phyloP scores from a whole-genome alignment of 2,797 vertebrate species.

The Falco columbarius region DNA sequence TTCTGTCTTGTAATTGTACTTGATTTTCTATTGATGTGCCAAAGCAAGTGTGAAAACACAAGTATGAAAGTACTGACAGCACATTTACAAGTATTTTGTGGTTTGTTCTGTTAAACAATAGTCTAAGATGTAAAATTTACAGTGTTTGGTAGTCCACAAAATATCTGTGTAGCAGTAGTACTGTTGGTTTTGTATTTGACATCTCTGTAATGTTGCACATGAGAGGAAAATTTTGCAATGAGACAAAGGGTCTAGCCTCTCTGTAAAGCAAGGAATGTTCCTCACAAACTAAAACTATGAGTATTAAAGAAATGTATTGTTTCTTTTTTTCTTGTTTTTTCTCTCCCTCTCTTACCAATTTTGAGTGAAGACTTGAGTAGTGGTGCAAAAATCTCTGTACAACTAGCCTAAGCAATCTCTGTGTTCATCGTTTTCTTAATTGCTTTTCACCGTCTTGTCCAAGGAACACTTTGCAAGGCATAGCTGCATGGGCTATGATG shows the following conservation, averaged over 20 bases:
- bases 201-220: not conserved
- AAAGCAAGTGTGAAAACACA: not conserved
- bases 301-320: not conserved
- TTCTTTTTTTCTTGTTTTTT: not conserved
- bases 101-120: not conserved
- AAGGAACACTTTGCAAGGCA: conserved; percentile 42
- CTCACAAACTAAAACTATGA: conserved; percentile 24
- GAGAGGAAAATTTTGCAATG: not conserved
- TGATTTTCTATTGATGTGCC: not conserved
- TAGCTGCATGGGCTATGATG: conserved; percentile 39
- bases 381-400: not conserved
- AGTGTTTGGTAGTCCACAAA: not conserved
- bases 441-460: conserved; percentile 48
- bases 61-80: not conserved
- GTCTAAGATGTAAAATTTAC: not conserved
- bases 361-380: not conserved
- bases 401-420: conserved; percentile 25
- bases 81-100: conserved; percentile 4
- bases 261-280: not conserved
- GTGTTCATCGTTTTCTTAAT: conserved; percentile 3
- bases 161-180: not conserved
- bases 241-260: not conserved
- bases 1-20: not conserved
- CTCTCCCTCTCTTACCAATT: not conserved
- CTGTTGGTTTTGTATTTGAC: not conserved